phyloP scores from a whole-genome alignment of 37 sponge, comb jelly and placozoan species.

The Haliclona indistincta region DNA sequence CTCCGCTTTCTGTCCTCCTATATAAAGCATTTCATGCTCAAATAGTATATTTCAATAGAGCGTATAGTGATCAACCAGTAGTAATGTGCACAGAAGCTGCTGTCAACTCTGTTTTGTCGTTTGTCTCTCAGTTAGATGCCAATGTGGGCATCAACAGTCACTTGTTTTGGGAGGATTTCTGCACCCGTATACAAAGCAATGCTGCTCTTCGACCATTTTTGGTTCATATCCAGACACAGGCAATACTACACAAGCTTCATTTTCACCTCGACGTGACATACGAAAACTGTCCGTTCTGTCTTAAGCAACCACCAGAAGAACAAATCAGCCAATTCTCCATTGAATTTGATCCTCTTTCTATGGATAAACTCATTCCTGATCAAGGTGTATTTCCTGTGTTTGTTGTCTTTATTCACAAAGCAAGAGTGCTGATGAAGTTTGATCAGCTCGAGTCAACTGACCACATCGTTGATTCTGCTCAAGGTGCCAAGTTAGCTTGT shows the following conservation, averaged over 20 bases:
- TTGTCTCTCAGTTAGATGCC: background rate
- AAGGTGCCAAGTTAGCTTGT: background rate
- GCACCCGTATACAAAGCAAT: background rate
- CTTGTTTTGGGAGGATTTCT: slow-evolving; percentile 2
- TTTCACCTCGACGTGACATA: background rate
- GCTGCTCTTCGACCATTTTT: background rate
- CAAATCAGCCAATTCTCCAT: background rate
- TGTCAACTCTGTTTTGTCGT: background rate
- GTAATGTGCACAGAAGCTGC: slow-evolving; percentile 6
- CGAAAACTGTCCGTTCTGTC: slow-evolving; percentile 7
- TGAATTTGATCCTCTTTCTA: background rate
- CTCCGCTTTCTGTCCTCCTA: background rate
- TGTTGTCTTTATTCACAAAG: no score
- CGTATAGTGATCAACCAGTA: background rate
- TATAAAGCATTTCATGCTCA: background rate
- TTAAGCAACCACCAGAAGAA: background rate
- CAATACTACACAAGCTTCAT: slow-evolving; percentile 9
- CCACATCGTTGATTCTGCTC: background rate
- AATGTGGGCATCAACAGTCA: background rate
- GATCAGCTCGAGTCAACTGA: background rate
- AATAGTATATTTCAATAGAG: background rate
- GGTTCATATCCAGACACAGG: slow-evolving; percentile 1
- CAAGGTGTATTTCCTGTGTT: no score
- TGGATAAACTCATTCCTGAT: background rate
- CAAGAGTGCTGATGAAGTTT: background rate